phyloP scores from a whole-genome alignment of 2,888 invertebrate species.

The Dolichomitus sp. region DNA sequence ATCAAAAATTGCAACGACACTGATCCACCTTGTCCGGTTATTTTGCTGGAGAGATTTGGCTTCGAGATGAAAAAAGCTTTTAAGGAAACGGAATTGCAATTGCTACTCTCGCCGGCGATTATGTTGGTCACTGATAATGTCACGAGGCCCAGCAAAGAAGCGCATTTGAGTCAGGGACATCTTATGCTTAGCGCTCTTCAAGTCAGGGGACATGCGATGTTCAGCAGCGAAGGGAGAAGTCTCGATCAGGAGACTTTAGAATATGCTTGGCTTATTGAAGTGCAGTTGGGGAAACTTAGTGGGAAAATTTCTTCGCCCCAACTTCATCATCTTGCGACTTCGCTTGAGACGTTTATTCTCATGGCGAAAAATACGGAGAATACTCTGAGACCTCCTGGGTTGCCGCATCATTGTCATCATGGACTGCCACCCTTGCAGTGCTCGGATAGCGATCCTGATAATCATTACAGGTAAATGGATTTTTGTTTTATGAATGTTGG shows the following conservation, averaged over 20 bases:
- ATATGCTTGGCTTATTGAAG: conserved; percentile 98
- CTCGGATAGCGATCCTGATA: conserved; percentile 90
- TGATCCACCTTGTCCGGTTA: conserved; percentile 96
- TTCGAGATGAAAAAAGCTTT: conserved; percentile 99
- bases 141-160: conserved; percentile 90
- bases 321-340: conserved; percentile 94
- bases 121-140: conserved; percentile 92
- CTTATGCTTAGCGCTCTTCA: conserved; percentile 94
- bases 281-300: conserved; percentile 96
- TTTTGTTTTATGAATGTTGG: not conserved
- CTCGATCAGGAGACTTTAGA: conserved; percentile 98
- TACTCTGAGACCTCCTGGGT: conserved; percentile 93
- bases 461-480: conserved; percentile 88
- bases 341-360: conserved; percentile 95
- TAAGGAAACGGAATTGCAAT: conserved; percentile 96
- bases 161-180: conserved; percentile 94
- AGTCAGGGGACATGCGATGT: conserved; percentile 98
- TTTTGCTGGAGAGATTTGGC: conserved; percentile 95
- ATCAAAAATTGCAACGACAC: conserved; percentile 96
- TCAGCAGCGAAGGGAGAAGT: conserved; percentile 96
- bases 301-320: conserved; percentile 96
- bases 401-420: conserved; percentile 93
- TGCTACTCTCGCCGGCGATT: conserved; percentile 95
- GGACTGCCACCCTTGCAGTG: conserved; percentile 91
- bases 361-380: conserved; percentile 96